Conservation (phyloP, 2,113 vertebrate genomes). For the Erythrolamprus reginae region DNA sequence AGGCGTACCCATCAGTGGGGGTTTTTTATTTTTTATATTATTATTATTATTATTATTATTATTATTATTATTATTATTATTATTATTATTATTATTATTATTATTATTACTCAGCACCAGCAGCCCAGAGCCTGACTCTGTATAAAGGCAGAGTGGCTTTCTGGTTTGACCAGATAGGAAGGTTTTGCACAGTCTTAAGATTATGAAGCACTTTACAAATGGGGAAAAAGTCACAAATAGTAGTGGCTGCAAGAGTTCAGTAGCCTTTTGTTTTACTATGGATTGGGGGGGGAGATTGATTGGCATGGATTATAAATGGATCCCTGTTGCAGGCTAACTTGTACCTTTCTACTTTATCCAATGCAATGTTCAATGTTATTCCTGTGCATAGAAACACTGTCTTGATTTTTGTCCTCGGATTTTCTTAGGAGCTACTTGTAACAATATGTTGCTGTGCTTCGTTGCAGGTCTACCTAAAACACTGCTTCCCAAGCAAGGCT, state of each 20-base stretch:
- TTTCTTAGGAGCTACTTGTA: neutral
- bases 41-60: too few species aligned
- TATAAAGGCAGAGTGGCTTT: neutral
- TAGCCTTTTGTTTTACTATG: neutral
- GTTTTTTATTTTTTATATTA: too few species aligned
- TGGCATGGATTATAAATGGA: neutral
- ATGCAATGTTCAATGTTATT: neutral
- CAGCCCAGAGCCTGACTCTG: neutral
- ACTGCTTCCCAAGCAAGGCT: conserved; percentile 25
- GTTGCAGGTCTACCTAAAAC: conserved; percentile 39
- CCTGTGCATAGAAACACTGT: neutral
- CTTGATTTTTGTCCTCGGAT: neutral
- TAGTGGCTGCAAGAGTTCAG: neutral
- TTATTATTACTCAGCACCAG: neutral
- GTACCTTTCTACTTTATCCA: neutral
- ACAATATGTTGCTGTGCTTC: conserved; percentile 21
- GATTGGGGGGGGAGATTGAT: too few species aligned
- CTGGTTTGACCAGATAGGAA: neutral
- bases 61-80: too few species aligned
- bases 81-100: too few species aligned
- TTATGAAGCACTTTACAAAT: neutral
- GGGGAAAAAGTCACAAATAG: neutral
- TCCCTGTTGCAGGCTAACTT: neutral
- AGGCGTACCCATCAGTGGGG: too few species aligned
- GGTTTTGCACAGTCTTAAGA: neutral